Conservation (phyloP, 2,797 vertebrate genomes). For the Arnoldichthys spilopterus region DNA sequence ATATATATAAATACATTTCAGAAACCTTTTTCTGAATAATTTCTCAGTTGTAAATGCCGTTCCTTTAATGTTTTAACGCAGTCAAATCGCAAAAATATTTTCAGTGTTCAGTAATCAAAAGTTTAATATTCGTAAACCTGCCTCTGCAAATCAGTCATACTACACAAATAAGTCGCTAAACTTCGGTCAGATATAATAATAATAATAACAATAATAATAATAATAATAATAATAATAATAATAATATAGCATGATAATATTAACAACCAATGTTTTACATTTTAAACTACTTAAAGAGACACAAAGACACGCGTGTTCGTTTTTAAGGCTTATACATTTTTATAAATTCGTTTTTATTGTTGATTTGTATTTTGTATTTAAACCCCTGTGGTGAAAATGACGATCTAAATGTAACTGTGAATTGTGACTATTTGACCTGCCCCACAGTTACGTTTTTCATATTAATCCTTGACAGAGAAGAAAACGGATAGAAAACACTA, state of each 20-base stretch:
- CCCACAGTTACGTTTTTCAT: not conserved
- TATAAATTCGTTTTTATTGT: not conserved
- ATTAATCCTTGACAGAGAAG: not conserved
- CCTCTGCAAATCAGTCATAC: not conserved
- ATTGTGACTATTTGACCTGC: not conserved
- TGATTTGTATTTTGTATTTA: not conserved
- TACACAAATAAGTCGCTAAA: not conserved
- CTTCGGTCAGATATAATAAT: not conserved
- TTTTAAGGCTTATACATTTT: no score
- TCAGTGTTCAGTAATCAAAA: not conserved
- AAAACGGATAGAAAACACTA: not conserved
- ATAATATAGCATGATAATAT: not conserved
- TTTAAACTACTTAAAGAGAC: not conserved
- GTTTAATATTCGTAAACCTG: not conserved
- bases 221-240: conserved; percentile 5
- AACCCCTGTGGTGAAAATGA: not conserved
- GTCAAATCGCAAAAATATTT: not conserved
- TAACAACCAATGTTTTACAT: not conserved
- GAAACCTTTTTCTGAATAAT: not conserved
- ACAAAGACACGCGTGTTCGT: no score
- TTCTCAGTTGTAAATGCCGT: not conserved
- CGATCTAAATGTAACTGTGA: not conserved
- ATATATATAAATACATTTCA: not conserved
- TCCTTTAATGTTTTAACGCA: not conserved
- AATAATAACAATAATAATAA: not conserved